A percentile compares a stretch with the other conserved stretches of the same genome.
These are phyloP conservation scores for Antheraea yamamai DNA, from an alignment of 2,888 invertebrate species.

Conservation along the genomic window DNA sequence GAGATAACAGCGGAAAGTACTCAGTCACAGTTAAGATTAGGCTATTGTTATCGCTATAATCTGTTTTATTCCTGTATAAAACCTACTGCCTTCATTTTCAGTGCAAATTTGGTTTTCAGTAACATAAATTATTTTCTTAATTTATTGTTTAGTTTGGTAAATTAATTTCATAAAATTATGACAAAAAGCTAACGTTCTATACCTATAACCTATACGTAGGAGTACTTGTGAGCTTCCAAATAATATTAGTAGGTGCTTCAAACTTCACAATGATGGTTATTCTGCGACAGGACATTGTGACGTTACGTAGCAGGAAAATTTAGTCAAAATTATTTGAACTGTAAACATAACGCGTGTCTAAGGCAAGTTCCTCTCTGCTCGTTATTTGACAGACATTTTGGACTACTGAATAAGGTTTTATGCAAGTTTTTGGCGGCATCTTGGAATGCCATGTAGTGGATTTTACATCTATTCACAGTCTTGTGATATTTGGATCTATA, in stretches of 20 bases:
- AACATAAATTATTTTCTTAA: not conserved
- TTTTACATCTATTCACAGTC: too few species aligned
- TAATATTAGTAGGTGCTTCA: not conserved
- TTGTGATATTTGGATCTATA: too few species aligned
- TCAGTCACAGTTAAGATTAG: not conserved
- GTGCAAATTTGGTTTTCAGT: not conserved
- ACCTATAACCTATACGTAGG: too few species aligned
- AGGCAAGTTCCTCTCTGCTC: too few species aligned
- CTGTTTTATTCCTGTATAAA: not conserved
- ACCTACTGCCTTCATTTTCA: not conserved
- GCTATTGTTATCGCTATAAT: not conserved
- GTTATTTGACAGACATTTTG: too few species aligned
- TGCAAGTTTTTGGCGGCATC: too few species aligned
- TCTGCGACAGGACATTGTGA: too few species aligned
- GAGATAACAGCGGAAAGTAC: not conserved
- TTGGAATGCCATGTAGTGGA: too few species aligned
- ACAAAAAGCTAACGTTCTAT: not conserved
- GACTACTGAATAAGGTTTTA: too few species aligned
- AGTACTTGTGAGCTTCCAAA: not conserved
- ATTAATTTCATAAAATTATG: not conserved
- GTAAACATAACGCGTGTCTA: too few species aligned
- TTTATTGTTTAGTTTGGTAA: not conserved
- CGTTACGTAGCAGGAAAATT: not conserved
- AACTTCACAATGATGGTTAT: too few species aligned
- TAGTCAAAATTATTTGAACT: too few species aligned